Evolutionary conservation across 2,888 invertebrate genomes (phyloP), one percentile per base, ranked within the genome.

Genomic region (Ennomos quercinarius): DNA sequence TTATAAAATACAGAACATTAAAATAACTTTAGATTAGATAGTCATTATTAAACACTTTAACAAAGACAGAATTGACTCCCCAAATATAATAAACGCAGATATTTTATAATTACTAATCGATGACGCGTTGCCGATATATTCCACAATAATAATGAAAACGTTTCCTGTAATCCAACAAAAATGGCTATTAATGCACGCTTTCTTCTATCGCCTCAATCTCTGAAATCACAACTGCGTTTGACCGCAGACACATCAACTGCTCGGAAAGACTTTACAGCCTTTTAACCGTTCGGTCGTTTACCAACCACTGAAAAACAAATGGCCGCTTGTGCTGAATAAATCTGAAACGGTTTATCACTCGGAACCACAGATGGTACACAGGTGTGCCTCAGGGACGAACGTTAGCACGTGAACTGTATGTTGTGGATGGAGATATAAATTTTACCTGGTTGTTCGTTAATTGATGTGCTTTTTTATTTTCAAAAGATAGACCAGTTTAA

Each of bases 281-380:
- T 85, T 85, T 80, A 68, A 63, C 49, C 53, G 60, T 56, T 48
- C 17, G 56, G 42, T 45, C 84, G 80, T 83, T 86, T 84, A 84
- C 78, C 83, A 80, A 76, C 79, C 81, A 67, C 83, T 71, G 77
- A 71, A 67, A 80, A 85, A 89, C 80, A 81, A 88, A 89, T 87
- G 84, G 76, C 73, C 57, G 68, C 74, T 77, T 71, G 82, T 70
- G 67, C 70, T 60, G 74, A 77, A 89, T 90, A 89, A 90, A 90
- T 90, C 84, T 83, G 71, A 54, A 61, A 68, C 83, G 77, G 83
- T 87, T 85, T 88, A 89, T 89, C 89, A 88, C 87, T 77, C 77
- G 75, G 72, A 74, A 76, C 81, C 79, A 56, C 68, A 62, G 45
- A 67, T 69, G 71, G 67, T 17, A 72, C 74, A 74, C 71, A 75